Conservation (phyloP, 2,797 vertebrate genomes). For the Poecilia velifera region DNA sequence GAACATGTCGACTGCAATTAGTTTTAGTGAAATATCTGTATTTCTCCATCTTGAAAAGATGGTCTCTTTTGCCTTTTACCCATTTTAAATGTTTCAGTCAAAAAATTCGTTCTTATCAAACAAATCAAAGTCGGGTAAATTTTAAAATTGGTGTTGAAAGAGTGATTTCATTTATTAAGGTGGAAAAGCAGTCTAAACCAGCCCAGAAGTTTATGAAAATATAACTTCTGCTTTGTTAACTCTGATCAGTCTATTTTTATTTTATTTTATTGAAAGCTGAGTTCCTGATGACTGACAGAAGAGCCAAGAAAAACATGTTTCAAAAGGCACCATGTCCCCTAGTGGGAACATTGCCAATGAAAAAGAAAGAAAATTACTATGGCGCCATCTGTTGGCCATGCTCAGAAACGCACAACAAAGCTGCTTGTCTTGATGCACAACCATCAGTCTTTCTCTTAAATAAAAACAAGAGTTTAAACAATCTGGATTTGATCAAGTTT, state of each 20-base stretch:
- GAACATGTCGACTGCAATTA: neutral
- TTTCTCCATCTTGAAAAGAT: neutral
- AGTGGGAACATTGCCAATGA: neutral
- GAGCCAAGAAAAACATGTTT: neutral
- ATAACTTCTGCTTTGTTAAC: neutral
- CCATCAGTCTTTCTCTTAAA: neutral
- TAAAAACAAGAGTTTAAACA: slow-evolving; percentile 37
- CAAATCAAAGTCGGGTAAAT: neutral
- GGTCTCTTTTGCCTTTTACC: neutral
- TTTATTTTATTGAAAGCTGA: neutral
- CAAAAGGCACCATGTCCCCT: neutral
- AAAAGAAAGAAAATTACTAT: neutral
- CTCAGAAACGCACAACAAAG: slow-evolving; percentile 26
- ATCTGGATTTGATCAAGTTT: slow-evolving; percentile 55
- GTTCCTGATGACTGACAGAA: neutral
- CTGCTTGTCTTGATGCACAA: neutral
- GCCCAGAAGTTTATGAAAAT: neutral
- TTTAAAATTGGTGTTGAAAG: neutral
- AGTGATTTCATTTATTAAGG: neutral
- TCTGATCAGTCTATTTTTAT: neutral
- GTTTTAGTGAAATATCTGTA: neutral
- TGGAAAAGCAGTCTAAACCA: neutral
- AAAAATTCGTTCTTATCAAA: neutral
- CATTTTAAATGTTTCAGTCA: neutral
- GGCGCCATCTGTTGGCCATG: slow-evolving; percentile 52